These are phyloP conservation scores for Esox niger DNA, from an alignment of 2,113 vertebrate genomes.

Conservation along the genomic window DNA sequence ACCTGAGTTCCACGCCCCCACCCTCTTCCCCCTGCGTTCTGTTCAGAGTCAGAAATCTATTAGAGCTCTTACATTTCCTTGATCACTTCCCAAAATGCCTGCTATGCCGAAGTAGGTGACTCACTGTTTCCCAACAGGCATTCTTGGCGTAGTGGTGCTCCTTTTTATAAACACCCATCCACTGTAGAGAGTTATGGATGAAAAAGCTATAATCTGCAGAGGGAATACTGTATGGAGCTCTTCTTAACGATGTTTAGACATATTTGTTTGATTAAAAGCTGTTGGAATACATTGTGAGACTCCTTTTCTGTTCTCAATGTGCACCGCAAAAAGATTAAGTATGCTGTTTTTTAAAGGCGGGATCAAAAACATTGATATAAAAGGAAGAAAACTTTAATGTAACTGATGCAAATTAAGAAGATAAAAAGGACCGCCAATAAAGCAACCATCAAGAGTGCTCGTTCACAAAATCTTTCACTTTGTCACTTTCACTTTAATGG, in stretches of 20 bases:
- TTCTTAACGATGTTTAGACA: slow-evolving; percentile 5
- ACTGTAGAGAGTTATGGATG: not conserved
- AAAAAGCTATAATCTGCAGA: slow-evolving; percentile 18
- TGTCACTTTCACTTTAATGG: not conserved
- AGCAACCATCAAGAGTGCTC: not conserved
- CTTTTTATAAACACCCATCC: slow-evolving; percentile 22
- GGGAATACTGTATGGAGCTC: slow-evolving; percentile 1
- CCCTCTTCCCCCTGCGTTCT: not conserved
- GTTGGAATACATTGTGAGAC: not conserved
- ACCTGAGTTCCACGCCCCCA: not conserved
- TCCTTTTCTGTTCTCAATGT: not conserved
- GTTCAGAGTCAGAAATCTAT: slow-evolving; percentile 17
- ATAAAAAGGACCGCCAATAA: not conserved
- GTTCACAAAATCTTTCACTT: not conserved
- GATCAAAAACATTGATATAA: not conserved
- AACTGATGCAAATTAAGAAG: not conserved
- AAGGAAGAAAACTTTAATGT: slow-evolving; percentile 1
- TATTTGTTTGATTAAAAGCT: slow-evolving; percentile 4
- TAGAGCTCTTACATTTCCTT: slow-evolving; percentile 21
- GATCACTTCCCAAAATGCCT: slow-evolving; percentile 26
- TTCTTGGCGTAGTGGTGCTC: slow-evolving; percentile 14
- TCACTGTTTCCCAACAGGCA: slow-evolving; percentile 24
- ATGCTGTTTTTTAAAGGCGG: no score
- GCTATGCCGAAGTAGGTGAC: slow-evolving; percentile 26
- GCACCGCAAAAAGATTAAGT: not conserved